These are phyloP conservation scores for Hippolais icterina DNA, from an alignment of 2,113 vertebrate genomes.

Conservation along the genomic window DNA sequence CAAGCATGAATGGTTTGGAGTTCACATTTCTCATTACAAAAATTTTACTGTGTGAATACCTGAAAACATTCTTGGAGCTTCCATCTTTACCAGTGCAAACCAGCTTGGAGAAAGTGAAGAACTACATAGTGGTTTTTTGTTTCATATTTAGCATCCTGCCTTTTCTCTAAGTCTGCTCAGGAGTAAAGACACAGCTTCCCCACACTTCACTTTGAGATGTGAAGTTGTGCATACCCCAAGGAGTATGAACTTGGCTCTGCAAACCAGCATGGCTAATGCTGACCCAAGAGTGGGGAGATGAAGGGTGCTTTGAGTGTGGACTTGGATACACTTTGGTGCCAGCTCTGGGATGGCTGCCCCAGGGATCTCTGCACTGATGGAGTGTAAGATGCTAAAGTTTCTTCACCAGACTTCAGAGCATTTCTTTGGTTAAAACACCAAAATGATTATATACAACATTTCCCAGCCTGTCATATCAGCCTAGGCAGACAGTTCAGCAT, in stretches of 20 bases:
- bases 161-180: not conserved
- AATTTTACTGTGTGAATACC: not conserved
- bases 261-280: not conserved
- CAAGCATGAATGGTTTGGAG: not conserved
- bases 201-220: not conserved
- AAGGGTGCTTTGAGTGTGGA: not conserved
- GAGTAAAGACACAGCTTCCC: not conserved
- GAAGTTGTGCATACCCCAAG: not conserved
- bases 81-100: not conserved
- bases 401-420: not conserved
- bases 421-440: not conserved
- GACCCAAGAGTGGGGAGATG: not conserved
- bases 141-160: not conserved
- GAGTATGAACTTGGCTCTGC: not conserved
- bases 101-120: not conserved
- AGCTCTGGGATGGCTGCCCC: not conserved
- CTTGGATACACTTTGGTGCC: not conserved
- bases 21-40: not conserved
- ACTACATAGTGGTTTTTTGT: not conserved
- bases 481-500: not conserved
- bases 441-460: not conserved
- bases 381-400: not conserved
- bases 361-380: not conserved
- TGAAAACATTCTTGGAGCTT: not conserved
- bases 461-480: not conserved